A percentile compares a stretch with the other conserved stretches of the same genome.
These are phyloP conservation scores for Pseudomugil tenellus DNA, from an alignment of 2,797 vertebrate species.

Conservation along the genomic window DNA sequence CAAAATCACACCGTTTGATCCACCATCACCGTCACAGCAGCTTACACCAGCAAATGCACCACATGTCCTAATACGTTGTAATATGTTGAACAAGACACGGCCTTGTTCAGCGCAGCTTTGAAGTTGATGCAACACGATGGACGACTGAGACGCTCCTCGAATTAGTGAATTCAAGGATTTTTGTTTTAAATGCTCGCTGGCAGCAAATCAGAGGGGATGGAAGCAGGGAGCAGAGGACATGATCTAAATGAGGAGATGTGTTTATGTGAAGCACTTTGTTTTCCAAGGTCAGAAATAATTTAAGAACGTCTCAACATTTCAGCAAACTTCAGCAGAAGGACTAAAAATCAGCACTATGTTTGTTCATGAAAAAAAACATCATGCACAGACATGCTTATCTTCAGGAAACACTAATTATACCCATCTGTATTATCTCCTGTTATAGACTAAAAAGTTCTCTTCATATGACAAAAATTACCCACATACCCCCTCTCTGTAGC, in stretches of 20 bases:
- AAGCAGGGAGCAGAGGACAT: constrained; percentile 13
- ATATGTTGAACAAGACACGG: constrained; percentile 26
- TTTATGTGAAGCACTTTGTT: constrained; percentile 7
- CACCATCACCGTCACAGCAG: constrained; percentile 13
- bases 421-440: not conserved
- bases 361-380: not conserved
- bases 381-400: not conserved
- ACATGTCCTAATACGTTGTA: constrained; percentile 21
- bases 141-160: constrained; percentile 26
- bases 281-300: not conserved
- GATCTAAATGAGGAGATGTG: constrained; percentile 10
- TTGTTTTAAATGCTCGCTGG: constrained; percentile 3
- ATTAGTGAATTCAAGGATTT: constrained; percentile 25
- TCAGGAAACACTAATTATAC: not conserved
- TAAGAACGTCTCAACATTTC: not conserved
- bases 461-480: not conserved
- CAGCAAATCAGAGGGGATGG: not conserved
- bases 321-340: not conserved
- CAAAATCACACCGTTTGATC: constrained; percentile 39
- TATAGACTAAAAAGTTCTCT: not conserved
- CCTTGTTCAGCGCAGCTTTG: constrained; percentile 51
- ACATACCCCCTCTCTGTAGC: too few relatives aligned
- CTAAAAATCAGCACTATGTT: not conserved
- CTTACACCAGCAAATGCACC: constrained; percentile 20
- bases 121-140: constrained; percentile 55